These are phyloP conservation scores for Phrynocephalus guinanensis DNA, from an alignment of 2,797 vertebrate species.

Conservation along the genomic window DNA sequence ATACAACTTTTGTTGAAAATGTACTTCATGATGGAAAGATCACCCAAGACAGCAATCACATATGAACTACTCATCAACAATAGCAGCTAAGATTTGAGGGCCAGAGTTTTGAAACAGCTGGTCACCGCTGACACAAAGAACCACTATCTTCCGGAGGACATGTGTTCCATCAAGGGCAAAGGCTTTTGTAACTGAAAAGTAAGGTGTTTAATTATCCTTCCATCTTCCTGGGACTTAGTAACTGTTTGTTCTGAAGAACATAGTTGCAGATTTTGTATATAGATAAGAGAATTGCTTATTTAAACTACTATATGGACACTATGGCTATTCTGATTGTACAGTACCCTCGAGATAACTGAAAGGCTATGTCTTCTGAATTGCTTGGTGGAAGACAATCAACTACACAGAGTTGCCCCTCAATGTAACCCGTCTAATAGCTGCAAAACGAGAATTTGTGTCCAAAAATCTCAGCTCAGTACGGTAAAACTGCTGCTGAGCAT, in stretches of 20 bases:
- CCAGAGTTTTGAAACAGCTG: not conserved
- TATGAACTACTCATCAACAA: not conserved
- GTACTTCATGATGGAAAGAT: not conserved
- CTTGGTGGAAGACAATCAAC: not conserved
- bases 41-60: not conserved
- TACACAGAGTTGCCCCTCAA: too few relatives aligned
- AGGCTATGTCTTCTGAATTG: not conserved
- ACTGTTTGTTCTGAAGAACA: not conserved
- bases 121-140: not conserved
- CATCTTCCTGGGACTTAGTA: not conserved
- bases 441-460: not conserved
- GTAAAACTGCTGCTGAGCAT: not conserved
- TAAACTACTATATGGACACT: not conserved
- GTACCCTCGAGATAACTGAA: not conserved
- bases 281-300: not conserved
- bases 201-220: not conserved
- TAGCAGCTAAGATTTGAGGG: too few relatives aligned
- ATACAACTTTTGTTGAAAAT: not conserved
- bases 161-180: slow-evolving; percentile 8
- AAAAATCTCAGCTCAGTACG: not conserved
- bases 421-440: not conserved
- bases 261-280: not conserved
- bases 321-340: not conserved
- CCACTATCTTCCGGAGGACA: not conserved
- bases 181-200: not conserved